Evolutionary conservation across 35 echinoderm and acorn worm genomes (phyloP), one percentile per base, ranked within the genome.

Genomic region (Hemicentrotus pulcherrimus): DNA sequence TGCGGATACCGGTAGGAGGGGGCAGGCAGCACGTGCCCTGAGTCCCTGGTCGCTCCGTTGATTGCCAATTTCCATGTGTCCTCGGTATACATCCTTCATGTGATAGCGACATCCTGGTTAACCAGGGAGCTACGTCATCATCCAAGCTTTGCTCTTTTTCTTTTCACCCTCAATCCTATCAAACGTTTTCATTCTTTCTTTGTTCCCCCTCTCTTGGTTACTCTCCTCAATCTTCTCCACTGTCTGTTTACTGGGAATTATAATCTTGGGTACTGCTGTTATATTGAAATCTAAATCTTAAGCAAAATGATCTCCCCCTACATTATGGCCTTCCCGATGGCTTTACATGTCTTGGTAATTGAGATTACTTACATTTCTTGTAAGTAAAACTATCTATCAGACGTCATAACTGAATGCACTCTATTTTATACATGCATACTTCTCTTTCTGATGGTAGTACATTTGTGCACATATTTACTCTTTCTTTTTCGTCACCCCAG

Each of bases 41-140:
- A 6, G 19, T 78, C 65, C 65, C 65, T 78, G 65, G 65, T 18
- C 65, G 28, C 65, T 78, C 65, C 4, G 28, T n/a, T 78, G 65
- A 78, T 78, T 78, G 65, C 65, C 19, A n/a, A 78, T 78, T 78
- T 78, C 65, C 65, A 78, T 78, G 65, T 78, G 65, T 78, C 65
- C 65, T 78, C 65, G 7, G 65, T 78, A n/a, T 78, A 78, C 65
- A 78, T 78, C 65, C 65, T 78, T 7, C 65, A 78, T 78, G 65
- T 78, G 65, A 78, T 78, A 22, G 65, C 24, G 65, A 78, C 88
- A 32, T 48, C 33, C 33, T 46, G 31, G 24, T 35, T n/a, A 91
- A 46, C 47, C 31, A 4, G 47, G 7, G 18, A 41, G 47, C 47
- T 41, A 91, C 33, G 88, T 46, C 47, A 91, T 91, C 88, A 91